phyloP scores from a whole-genome alignment of 2,888 invertebrate genomes.

The Plusia festucae region DNA sequence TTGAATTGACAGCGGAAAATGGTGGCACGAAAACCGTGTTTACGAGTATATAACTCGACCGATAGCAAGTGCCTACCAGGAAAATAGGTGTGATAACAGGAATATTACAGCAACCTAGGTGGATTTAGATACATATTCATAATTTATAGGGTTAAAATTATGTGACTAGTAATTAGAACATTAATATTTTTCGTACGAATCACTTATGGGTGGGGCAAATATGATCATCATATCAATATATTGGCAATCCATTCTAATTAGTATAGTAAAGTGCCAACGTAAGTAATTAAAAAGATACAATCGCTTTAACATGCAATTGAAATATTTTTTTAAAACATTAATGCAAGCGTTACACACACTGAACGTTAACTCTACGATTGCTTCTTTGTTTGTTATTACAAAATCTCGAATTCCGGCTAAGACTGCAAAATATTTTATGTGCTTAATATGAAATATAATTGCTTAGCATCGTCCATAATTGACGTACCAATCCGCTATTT shows the following conservation, averaged over 20 bases:
- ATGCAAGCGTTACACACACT: not conserved
- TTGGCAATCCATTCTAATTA: not conserved
- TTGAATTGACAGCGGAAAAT: conserved; percentile 84
- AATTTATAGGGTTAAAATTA: conserved; percentile 26
- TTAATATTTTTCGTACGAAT: not conserved
- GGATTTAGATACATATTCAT: conserved; percentile 28
- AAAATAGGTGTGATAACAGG: conserved; percentile 81
- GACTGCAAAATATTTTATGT: conserved; percentile 22
- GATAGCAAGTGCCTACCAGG: conserved; percentile 78
- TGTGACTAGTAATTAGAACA: not conserved
- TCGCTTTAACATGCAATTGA: not conserved
- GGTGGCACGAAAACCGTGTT: conserved; percentile 72
- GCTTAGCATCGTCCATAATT: conserved; percentile 30
- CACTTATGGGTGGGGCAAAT: not conserved
- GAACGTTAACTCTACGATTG: not conserved
- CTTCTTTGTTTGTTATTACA: not conserved
- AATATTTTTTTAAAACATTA: not conserved
- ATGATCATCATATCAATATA: not conserved
- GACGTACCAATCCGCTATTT: conserved; percentile 23
- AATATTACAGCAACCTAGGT: conserved; percentile 63
- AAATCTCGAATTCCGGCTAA: conserved; percentile 33
- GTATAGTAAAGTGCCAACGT: not conserved
- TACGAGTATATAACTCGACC: conserved; percentile 64
- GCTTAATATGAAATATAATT: conserved; percentile 22
- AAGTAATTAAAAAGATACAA: conserved; percentile 4